A percentile compares a stretch with the other conserved stretches of the same genome.
Evolutionary conservation across 2,113 vertebrate species (phyloP).

Genomic region (Noctilio leporinus): DNA sequence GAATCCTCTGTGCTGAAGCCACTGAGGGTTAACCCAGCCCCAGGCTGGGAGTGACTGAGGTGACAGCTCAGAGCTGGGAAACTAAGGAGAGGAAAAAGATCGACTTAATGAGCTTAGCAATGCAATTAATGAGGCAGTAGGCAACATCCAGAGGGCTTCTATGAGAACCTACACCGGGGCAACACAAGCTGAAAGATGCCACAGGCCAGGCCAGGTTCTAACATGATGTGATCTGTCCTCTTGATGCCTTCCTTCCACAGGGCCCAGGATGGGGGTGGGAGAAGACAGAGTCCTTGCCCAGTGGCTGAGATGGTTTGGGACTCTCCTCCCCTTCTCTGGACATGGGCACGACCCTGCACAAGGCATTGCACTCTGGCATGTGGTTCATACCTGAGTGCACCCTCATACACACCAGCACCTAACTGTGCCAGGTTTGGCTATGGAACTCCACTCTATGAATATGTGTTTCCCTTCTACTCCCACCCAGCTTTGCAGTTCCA

Average conservation of each 20-base stretch:
- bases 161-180: background rate
- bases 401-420: background rate
- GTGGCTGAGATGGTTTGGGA: background rate
- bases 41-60: conserved; percentile 13
- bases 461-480: background rate
- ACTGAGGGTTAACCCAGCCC: background rate
- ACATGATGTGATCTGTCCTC: background rate
- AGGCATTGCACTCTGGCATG: background rate
- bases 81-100: conserved; percentile 66
- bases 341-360: background rate
- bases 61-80: conserved; percentile 43
- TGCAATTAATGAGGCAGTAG: conserved; percentile 70
- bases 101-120: conserved; percentile 74
- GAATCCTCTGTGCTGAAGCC: background rate
- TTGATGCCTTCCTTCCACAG: background rate
- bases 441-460: background rate
- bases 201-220: background rate
- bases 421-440: background rate
- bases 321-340: background rate
- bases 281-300: background rate
- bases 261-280: background rate
- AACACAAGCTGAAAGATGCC: background rate
- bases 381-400: background rate
- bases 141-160: conserved; percentile 57
- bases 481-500: background rate